phyloP scores from a whole-genome alignment of 2,113 vertebrate species.

The Acinonyx jubatus region DNA sequence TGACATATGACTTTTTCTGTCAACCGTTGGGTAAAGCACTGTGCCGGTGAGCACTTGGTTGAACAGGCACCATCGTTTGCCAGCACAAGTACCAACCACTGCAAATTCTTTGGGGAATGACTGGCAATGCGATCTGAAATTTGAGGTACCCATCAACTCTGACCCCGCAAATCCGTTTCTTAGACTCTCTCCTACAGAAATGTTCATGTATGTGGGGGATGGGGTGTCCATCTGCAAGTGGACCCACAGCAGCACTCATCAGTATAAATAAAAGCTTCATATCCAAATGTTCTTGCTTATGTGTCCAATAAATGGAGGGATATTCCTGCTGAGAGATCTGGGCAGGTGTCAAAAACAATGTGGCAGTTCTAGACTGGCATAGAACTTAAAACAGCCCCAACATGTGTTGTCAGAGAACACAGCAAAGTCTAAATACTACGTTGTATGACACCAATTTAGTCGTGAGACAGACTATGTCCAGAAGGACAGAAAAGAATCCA shows the following conservation, averaged over 20 bases:
- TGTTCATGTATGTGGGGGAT: accelerated
- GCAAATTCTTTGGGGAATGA: neutral
- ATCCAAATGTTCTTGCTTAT: neutral
- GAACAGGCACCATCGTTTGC: neutral
- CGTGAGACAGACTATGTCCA: neutral
- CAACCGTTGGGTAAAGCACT: too few relatives aligned
- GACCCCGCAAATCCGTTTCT: neutral
- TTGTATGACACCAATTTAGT: neutral
- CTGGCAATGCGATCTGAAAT: neutral
- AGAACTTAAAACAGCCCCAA: neutral
- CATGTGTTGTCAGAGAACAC: neutral
- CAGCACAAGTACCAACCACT: neutral
- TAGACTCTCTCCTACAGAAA: neutral
- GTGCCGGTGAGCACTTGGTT: neutral
- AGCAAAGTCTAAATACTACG: neutral
- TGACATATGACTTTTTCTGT: neutral
- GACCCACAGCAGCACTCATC: neutral
- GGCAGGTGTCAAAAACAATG: neutral
- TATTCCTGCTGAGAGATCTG: neutral
- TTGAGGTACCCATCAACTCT: neutral
- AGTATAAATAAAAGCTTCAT: neutral
- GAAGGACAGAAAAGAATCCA: neutral
- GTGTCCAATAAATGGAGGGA: neutral
- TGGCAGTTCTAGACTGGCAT: neutral
- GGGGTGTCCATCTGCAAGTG: neutral